Percentiles rank a stretch among this genome's conserved stretches.
These are phyloP conservation scores for Noctua janthe DNA, from an alignment of 2,888 invertebrate genomes.

Conservation along the genomic window DNA sequence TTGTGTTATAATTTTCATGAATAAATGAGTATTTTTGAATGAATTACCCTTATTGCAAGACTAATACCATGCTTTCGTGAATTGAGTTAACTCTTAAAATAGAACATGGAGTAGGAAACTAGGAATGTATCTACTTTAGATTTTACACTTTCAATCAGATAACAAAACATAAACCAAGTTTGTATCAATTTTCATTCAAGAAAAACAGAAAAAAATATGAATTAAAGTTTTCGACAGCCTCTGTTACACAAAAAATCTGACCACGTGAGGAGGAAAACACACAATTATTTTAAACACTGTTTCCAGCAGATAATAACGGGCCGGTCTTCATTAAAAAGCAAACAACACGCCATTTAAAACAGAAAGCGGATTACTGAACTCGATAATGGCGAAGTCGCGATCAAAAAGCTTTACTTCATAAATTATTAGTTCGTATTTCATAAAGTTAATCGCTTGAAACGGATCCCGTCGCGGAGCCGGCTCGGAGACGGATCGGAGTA, in stretches of 20 bases:
- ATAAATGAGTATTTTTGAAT: background rate
- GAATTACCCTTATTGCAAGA: background rate
- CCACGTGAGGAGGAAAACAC: background rate
- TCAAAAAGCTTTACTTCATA: conserved; percentile 69
- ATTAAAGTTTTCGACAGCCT: background rate
- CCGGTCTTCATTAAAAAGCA: conserved; percentile 60
- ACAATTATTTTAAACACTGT: conserved; percentile 44
- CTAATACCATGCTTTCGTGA: background rate
- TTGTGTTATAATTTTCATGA: background rate
- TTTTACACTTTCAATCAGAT: background rate
- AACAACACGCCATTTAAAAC: conserved; percentile 61
- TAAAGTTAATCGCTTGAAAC: conserved; percentile 70
- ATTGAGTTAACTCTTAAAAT: background rate
- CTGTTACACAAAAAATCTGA: background rate
- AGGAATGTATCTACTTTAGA: background rate
- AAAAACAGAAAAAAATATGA: background rate
- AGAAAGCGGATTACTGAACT: conserved; percentile 63
- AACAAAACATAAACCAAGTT: background rate
- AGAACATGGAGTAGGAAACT: background rate
- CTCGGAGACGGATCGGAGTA: conserved; percentile 35
- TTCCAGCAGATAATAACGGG: conserved; percentile 39
- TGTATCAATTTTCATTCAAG: background rate
- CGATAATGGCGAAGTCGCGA: conserved; percentile 63
- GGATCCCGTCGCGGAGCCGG: conserved; percentile 48
- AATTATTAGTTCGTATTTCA: conserved; percentile 74